Conservation (phyloP, 2,113 vertebrate species). For the Laticauda laticaudata region DNA sequence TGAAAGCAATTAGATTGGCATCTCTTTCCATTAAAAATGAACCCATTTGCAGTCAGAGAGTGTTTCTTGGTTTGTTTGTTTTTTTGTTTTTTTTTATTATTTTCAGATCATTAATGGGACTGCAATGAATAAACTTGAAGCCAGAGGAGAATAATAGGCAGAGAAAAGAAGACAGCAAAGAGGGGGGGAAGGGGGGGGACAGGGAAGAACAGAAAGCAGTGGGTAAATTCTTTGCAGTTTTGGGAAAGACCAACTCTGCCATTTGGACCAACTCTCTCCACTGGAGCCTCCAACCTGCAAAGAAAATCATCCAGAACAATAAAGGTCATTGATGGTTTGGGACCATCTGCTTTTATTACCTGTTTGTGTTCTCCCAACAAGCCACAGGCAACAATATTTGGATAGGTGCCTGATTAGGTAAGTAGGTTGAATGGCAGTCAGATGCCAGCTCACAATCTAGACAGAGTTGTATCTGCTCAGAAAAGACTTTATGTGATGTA, state of each 20-base stretch:
- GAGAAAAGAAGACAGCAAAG: background rate
- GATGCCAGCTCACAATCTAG: background rate
- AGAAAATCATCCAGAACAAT: background rate
- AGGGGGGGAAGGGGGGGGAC: background rate
- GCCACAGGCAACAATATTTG: background rate
- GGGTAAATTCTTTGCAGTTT: background rate
- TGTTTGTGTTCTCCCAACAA: background rate
- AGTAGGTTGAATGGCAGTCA: background rate
- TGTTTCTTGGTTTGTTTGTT: background rate
- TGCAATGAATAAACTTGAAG: conserved; percentile 10
- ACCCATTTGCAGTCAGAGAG: conserved; percentile 15
- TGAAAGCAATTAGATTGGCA: conserved; percentile 15
- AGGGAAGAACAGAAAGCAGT: background rate
- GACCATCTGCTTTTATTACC: background rate
- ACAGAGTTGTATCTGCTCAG: background rate
- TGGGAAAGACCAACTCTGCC: background rate
- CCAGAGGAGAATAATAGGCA: background rate
- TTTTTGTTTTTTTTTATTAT: background rate
- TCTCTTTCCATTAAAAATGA: conserved; percentile 21
- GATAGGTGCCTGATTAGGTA: background rate
- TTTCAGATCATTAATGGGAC: conserved; percentile 17
- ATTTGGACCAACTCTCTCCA: background rate
- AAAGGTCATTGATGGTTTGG: background rate
- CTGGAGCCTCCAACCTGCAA: background rate
- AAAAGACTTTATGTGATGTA: background rate